Percentiles rank a stretch among this genome's conserved stretches.
Evolutionary conservation across 2,113 vertebrate species (phyloP).

Genomic region (Guaruba guarouba): DNA sequence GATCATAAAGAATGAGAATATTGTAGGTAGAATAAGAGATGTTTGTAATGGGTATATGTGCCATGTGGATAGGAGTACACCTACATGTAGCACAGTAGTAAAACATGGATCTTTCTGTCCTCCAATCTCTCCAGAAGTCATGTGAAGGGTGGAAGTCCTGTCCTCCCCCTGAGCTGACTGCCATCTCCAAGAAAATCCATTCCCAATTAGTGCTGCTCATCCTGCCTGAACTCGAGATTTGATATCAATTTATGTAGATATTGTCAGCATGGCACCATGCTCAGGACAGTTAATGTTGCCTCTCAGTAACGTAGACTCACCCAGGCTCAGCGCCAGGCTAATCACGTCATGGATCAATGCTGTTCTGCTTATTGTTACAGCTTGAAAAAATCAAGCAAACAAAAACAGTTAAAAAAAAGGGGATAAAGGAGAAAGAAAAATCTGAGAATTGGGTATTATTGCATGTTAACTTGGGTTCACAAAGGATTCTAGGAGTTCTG

Average conservation of each 20-base stretch:
- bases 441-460: background rate
- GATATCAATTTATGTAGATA: background rate
- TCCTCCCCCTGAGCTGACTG: background rate
- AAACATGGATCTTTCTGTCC: background rate
- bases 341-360: background rate
- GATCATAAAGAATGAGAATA: background rate
- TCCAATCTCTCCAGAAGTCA: background rate
- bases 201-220: background rate
- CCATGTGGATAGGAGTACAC: accelerated
- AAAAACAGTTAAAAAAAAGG: background rate
- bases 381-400: background rate
- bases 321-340: background rate
- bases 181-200: background rate
- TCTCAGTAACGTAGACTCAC: background rate
- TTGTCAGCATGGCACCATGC: background rate
- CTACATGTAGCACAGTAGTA: background rate
- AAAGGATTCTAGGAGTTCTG: background rate
- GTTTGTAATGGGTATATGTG: background rate
- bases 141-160: background rate
- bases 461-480: background rate
- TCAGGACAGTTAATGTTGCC: background rate
- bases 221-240: background rate
- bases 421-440: background rate
- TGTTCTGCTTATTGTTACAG: background rate
- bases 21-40: background rate